Conservation (phyloP, 2,888 invertebrate species). For the Microplitis deprimator region DNA sequence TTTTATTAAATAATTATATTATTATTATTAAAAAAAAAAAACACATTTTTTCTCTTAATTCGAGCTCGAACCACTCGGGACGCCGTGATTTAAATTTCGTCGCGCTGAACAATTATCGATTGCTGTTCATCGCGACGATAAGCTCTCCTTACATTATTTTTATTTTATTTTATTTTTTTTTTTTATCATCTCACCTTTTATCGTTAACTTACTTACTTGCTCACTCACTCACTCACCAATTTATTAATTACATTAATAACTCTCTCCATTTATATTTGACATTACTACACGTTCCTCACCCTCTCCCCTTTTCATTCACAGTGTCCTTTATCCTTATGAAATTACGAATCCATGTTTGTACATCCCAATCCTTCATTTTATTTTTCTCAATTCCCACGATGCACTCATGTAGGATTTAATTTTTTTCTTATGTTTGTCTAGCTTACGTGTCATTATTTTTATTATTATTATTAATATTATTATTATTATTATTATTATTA, state of each 20-base stretch:
- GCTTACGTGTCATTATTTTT: constrained; percentile 54
- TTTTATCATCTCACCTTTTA: constrained; percentile 6
- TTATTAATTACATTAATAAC: constrained; percentile 7
- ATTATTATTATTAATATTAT: constrained; percentile 50
- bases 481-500: constrained; percentile 48
- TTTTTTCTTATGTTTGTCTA: constrained; percentile 49
- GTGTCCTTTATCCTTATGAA: constrained; percentile 33
- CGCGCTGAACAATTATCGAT: constrained; percentile 14
- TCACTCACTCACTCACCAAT: neutral
- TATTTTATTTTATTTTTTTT: constrained; percentile 4
- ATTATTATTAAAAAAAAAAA: neutral
- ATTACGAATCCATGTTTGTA: constrained; percentile 39
- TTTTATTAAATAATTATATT: constrained; percentile 8
- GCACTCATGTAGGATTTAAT: constrained; percentile 49
- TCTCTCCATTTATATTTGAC: neutral
- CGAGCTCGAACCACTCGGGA: constrained; percentile 37
- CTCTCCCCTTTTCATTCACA: constrained; percentile 26
- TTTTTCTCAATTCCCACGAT: constrained; percentile 50
- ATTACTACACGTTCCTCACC: neutral
- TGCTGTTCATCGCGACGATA: constrained; percentile 8
- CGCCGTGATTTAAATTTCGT: constrained; percentile 21
- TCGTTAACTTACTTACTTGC: neutral
- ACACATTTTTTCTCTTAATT: neutral
- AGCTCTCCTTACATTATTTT: neutral
- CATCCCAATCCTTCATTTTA: constrained; percentile 35